Conservation (phyloP, 2,797 vertebrate species). For the Menidia menidia region DNA sequence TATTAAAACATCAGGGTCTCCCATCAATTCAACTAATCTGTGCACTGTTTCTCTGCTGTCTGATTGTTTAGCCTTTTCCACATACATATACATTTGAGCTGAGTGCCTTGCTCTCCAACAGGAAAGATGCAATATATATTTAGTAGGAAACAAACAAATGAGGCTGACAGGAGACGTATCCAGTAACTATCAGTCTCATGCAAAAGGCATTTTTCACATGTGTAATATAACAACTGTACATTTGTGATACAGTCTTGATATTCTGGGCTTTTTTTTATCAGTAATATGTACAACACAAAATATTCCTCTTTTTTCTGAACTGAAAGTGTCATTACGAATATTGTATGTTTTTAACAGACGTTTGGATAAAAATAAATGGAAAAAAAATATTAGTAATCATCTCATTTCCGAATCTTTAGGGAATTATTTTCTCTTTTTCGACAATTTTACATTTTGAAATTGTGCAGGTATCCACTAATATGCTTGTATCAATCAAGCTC, state of each 20-base stretch:
- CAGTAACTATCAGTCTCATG: slow-evolving; percentile 79
- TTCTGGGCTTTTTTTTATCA: slow-evolving; percentile 41
- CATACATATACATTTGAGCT: slow-evolving; percentile 11
- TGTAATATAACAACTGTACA: slow-evolving; percentile 52
- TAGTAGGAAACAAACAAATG: slow-evolving; percentile 38
- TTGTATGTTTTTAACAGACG: neutral
- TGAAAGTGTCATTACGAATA: slow-evolving; percentile 18
- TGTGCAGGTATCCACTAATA: slow-evolving; percentile 59
- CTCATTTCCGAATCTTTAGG: slow-evolving; percentile 12
- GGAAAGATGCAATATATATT: slow-evolving; percentile 41
- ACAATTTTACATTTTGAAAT: slow-evolving; percentile 50
- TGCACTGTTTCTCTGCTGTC: slow-evolving; percentile 19
- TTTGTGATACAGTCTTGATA: slow-evolving; percentile 38
- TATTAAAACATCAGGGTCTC: slow-evolving; percentile 52
- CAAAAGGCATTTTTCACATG: slow-evolving; percentile 50
- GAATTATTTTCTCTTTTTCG: slow-evolving; percentile 14
- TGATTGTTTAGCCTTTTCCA: slow-evolving; percentile 14
- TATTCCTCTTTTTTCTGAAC: slow-evolving; percentile 12
- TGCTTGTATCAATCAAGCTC: slow-evolving; percentile 77
- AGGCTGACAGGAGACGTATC: slow-evolving; percentile 84
- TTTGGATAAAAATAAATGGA: neutral
- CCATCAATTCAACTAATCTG: slow-evolving; percentile 3
- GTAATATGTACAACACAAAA: slow-evolving; percentile 18
- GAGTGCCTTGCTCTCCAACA: slow-evolving; percentile 30
- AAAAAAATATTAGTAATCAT: neutral